Conservation (phyloP, 30 jellyfish, hydroid and myxozoan genomes). For the Morbakka virulenta region DNA sequence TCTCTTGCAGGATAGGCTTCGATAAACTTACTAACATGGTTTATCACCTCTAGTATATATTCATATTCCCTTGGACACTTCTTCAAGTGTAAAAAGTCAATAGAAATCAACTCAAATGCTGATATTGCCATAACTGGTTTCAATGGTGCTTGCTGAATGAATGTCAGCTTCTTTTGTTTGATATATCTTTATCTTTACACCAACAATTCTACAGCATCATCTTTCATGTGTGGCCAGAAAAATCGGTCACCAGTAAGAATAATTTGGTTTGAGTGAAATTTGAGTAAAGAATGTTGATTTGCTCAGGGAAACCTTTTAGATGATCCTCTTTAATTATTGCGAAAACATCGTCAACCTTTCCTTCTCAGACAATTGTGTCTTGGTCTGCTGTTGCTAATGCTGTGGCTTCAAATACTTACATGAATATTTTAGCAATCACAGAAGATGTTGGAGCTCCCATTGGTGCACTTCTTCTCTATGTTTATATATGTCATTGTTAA, state of each 20-base stretch:
- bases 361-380: too few relatives aligned
- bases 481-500: too few relatives aligned
- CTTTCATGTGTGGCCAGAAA: conserved; percentile 64
- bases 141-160: neutral
- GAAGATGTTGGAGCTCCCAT: neutral
- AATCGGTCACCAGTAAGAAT: conserved; percentile 24
- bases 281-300: too few relatives aligned
- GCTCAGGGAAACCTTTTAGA: too few relatives aligned
- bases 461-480: too few relatives aligned
- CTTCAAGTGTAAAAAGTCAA: neutral
- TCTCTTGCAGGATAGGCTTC: conserved; percentile 24
- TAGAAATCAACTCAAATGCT: neutral
- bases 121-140: neutral
- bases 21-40: neutral
- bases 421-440: neutral
- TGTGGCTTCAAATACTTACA: neutral
- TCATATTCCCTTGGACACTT: conserved; percentile 18
- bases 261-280: too few relatives aligned
- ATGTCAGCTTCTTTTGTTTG: neutral
- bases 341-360: too few relatives aligned
- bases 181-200: neutral
- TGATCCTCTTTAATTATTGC: too few relatives aligned
- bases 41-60: conserved; percentile 3
- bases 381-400: neutral
- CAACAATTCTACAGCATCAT: conserved; percentile 1